phyloP scores from a whole-genome alignment of 2,113 vertebrate genomes.

The Triplophysa tibetana region DNA sequence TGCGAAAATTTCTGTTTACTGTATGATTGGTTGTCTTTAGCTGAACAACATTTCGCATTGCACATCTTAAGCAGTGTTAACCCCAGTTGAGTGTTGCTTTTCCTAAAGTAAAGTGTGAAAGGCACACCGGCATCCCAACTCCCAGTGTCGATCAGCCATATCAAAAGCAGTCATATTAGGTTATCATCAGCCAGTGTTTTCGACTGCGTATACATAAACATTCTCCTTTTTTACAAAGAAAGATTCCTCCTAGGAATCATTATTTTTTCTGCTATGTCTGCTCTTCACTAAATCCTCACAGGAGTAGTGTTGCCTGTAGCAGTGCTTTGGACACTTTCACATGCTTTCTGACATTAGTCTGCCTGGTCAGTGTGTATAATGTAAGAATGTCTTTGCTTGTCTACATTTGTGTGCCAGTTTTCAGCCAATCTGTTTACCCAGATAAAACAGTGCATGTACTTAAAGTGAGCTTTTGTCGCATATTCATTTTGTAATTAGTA shows the following conservation, averaged over 20 bases:
- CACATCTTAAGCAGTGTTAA: background rate
- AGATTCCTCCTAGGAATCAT: background rate
- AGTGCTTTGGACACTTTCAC: conserved; percentile 57
- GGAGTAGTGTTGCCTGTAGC: conserved; percentile 18
- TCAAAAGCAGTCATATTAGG: conserved; percentile 9
- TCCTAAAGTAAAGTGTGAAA: too few relatives aligned
- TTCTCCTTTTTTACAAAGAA: conserved; percentile 29
- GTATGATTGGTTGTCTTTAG: too few relatives aligned
- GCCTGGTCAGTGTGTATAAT: background rate
- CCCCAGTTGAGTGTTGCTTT: too few relatives aligned
- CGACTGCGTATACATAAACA: conserved; percentile 26
- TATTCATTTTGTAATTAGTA: too few relatives aligned
- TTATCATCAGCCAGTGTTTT: conserved; percentile 55
- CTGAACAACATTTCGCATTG: background rate
- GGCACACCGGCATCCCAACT: background rate
- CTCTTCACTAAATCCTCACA: conserved; percentile 22
- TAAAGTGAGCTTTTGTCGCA: too few relatives aligned
- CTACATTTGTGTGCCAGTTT: background rate
- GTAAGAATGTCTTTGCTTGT: conserved; percentile 13
- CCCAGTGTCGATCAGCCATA: background rate
- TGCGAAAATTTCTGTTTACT: too few relatives aligned
- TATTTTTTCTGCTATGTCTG: conserved; percentile 4
- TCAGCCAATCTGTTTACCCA: background rate
- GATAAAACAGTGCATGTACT: too few relatives aligned
- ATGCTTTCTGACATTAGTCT: conserved; percentile 9